Base-by-base conservation (phyloP, 2,797 vertebrate species). In the Sphenodon punctatus region DNA sequence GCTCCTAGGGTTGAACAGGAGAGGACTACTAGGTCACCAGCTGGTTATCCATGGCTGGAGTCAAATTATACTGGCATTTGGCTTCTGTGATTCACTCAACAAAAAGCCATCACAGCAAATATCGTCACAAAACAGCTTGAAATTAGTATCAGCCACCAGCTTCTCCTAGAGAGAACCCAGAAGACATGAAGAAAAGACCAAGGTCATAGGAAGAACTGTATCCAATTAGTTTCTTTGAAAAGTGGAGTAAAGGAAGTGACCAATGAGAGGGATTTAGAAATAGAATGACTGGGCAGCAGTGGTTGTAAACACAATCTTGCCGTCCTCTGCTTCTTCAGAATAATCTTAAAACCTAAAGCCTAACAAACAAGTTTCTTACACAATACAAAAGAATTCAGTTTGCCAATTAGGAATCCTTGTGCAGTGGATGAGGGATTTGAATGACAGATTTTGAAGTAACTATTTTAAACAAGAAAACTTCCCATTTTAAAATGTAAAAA, bases 1-100 rank as follows among this genome's bases (percentile, higher is more conserved):
- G 42, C 74, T 90, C 72, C 80, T 66, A 80, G 80, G 67, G 85
- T 90, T 87, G 82, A 74, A 61, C 34, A 61, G 80, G 64, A 88
- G 73, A 67, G 77, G 88, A 61, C 79, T 80, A 80, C 84, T 84
- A 75, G 75, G 88, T 76, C 89, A 76, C 77, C 91, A 89, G 75
- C 72, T 75, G 80, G 85, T 60, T 89, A 65, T 80, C 82, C 85
- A 72, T 80, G 79, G 64, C 58, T 61, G 49, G 38, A 49, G 88
- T 84, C 85, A 82, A 91, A 90, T 91, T 61, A 84, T 69, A 67
- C 22, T 91, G 92, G 86, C 87, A 86, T 84, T 90, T 88, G 80
- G 67, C 88, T 91, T 58, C 56, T 88, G 83, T 85, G 85, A 88
- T 45, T 67, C 43, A 36, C 81, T 55, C 79, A 51, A 78, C 85